Evolutionary conservation across 1,140 invertebrate species (phyloP), one percentile per base, ranked within the genome.

Genomic region (Acarapis woodi): DNA sequence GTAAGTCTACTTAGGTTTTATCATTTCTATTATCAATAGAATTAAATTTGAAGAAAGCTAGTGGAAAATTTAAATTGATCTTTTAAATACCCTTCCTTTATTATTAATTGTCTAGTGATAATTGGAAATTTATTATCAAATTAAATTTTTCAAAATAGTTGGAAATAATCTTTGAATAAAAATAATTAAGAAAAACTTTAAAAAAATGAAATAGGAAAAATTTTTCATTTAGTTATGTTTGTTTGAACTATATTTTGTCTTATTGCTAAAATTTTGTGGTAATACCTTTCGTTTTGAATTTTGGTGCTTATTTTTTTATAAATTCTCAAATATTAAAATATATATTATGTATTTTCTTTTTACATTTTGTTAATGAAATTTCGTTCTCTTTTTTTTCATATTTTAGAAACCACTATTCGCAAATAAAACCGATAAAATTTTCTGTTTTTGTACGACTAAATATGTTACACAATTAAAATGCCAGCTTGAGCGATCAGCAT

Each of bases 371-470:
- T 28, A 9, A 28, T 28, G 25, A 8, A 28, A 28, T 32, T 9
- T 21, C 33, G 19, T 24, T 35, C 19, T 44, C 38, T 44, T 40
- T 30, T 26, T 51, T 55, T 20, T 24, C 33, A 28, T 14, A 28
- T 28, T 28, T 28, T 50, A 76, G 73, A 70, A 71, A 55, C 70
- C 73, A 2, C 58, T 71, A 45, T 60, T 66, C 10, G 66, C 64
- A n/a, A 63, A 68, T 43, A 68, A 73, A 47, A 64, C 70, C 42
- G 58, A 63, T 41, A 62, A 67, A 26, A 65, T 62, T 8, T 78
- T 73, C 49, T 74, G 70, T 48, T 57, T 73, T 45, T 77, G 73
- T 47, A 78, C 73, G 51, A 63, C 66, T 46, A 59, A 65, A 40
- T 71, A 73, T 4, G 67, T 70, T 12, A 62, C 78, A 1, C 62